Evolutionary conservation across 2,888 invertebrate species (phyloP).

Genomic region (Pinctada fucata): DNA sequence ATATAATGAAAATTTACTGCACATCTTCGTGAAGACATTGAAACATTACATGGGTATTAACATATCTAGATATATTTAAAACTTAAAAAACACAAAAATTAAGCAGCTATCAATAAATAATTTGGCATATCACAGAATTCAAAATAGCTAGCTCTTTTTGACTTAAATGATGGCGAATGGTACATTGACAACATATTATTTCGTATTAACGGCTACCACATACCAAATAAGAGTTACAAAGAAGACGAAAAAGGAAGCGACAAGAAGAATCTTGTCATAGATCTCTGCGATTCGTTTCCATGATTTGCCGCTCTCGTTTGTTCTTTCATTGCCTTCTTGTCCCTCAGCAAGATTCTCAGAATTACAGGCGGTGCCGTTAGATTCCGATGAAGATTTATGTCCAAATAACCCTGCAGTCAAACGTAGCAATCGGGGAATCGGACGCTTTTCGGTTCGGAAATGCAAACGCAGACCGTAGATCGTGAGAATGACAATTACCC

Average conservation of each 20-base stretch:
- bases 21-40: no score
- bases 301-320: not conserved
- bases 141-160: no score
- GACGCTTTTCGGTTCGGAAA: conserved; percentile 5
- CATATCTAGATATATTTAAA: no score
- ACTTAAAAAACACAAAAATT: no score
- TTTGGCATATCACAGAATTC: no score
- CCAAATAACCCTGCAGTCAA: not conserved
- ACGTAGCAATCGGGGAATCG: conserved; percentile 15
- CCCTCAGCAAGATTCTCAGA: not conserved
- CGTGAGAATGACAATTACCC: conserved; percentile 17
- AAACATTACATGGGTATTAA: no score
- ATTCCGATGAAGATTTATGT: not conserved
- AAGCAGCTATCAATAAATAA: no score
- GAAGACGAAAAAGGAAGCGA: conserved; percentile 6
- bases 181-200: no score
- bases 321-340: not conserved
- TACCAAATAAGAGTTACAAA: not conserved
- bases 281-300: not conserved
- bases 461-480: conserved; percentile 21
- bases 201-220: not conserved
- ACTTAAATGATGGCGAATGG: no score
- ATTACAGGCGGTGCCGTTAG: not conserved
- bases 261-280: conserved; percentile 3
- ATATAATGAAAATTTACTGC: no score